Conservation (phyloP, 2,113 vertebrate genomes). For the Bungarus multicinctus region DNA sequence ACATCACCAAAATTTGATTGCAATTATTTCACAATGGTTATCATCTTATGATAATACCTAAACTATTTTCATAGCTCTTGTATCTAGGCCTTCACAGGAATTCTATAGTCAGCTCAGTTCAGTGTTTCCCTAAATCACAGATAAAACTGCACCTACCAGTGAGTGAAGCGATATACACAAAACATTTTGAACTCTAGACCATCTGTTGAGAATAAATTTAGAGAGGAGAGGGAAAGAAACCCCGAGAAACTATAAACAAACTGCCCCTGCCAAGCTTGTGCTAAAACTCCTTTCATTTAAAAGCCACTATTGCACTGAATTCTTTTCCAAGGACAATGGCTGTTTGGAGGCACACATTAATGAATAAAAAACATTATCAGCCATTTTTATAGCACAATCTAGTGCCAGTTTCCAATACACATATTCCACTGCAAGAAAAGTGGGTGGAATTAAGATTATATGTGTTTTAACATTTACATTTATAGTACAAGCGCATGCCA, state of each 20-base stretch:
- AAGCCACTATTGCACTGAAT: not conserved
- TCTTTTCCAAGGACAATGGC: not conserved
- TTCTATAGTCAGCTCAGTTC: not conserved
- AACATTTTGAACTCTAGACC: not conserved
- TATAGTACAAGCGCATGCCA: not conserved
- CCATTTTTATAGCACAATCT: not conserved
- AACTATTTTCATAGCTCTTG: slow-evolving; percentile 14
- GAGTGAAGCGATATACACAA: not conserved
- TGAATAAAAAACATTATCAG: not conserved
- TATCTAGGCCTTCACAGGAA: not conserved
- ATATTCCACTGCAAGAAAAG: not conserved
- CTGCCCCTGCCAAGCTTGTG: not conserved
- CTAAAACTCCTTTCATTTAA: not conserved
- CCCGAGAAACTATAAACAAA: not conserved
- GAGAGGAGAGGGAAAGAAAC: not conserved
- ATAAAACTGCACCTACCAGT: not conserved
- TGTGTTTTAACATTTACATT: not conserved
- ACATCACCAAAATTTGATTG: slow-evolving; percentile 30
- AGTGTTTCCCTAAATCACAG: not conserved
- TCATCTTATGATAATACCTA: slow-evolving; percentile 6
- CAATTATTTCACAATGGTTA: slow-evolving; percentile 21
- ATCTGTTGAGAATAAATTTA: not conserved
- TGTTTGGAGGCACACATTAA: not conserved
- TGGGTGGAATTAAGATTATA: not conserved
- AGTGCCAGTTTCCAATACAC: not conserved